phyloP scores from a whole-genome alignment of 2,113 vertebrate species.

The Rousettus leschenaultii region DNA sequence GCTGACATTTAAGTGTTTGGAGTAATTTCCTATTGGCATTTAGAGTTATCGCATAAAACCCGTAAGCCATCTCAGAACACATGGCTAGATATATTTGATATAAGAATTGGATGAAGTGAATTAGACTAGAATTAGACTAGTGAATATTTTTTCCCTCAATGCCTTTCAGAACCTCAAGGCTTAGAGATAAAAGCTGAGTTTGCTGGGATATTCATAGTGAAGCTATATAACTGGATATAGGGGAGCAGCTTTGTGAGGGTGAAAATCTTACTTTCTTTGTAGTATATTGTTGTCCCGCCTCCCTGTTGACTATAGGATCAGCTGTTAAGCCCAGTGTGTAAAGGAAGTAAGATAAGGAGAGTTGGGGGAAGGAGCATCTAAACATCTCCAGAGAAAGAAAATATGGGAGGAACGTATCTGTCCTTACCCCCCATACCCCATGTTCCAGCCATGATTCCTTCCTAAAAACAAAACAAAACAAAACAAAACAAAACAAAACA shows the following conservation, averaged over 20 bases:
- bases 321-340: not conserved
- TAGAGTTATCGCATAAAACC: not conserved
- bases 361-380: not conserved
- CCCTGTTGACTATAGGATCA: not conserved
- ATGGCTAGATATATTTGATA: not conserved
- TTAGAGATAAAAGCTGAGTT: not conserved
- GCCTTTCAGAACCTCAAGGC: not conserved
- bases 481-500: not conserved
- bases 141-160: not conserved
- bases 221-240: not conserved
- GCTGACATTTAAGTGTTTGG: constrained; percentile 26
- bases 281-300: not conserved
- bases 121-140: not conserved
- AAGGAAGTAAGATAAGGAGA: not conserved
- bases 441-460: fast-evolving
- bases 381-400: not conserved
- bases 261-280: not conserved
- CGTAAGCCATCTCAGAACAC: not conserved
- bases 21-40: constrained; percentile 14
- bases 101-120: not conserved
- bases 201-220: not conserved
- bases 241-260: not conserved
- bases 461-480: not conserved
- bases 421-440: fast-evolving
- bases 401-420: not conserved